Conservation (phyloP, 2,797 vertebrate species). For the Mallotus villosus region DNA sequence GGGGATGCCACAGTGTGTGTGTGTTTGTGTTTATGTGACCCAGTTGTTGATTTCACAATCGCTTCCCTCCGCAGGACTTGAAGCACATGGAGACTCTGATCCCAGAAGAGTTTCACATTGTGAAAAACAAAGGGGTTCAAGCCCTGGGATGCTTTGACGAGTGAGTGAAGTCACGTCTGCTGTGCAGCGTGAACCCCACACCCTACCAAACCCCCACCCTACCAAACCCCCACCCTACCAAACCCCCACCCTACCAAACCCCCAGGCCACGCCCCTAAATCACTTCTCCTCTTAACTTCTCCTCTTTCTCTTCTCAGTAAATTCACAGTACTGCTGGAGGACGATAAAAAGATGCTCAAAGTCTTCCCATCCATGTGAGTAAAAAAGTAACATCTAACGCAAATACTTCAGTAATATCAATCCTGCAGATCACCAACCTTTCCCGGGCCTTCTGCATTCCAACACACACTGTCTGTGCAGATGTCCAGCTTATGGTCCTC, state of each 20-base stretch:
- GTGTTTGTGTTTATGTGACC: not conserved
- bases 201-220: too few species aligned
- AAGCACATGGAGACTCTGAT: conserved; percentile 74
- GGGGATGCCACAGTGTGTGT: not conserved
- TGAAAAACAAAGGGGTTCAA: conserved; percentile 82
- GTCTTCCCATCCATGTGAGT: conserved; percentile 89
- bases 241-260: too few species aligned
- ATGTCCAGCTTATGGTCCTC: too few species aligned
- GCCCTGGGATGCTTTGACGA: conserved; percentile 83
- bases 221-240: too few species aligned
- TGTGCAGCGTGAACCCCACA: not conserved
- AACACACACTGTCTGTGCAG: too few species aligned
- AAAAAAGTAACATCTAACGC: not conserved
- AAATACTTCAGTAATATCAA: not conserved
- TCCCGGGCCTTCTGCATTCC: too few species aligned
- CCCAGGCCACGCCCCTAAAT: not conserved
- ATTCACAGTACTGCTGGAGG: conserved; percentile 84
- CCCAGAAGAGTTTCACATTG: conserved; percentile 86
- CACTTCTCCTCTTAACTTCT: not conserved
- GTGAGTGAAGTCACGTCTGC: conserved; percentile 66
- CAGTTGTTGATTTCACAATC: not conserved
- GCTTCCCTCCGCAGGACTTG: conserved; percentile 54
- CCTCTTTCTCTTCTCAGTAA: conserved; percentile 73
- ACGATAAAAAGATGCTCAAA: conserved; percentile 78
- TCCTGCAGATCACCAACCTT: too few species aligned